Conservation (phyloP, 2,888 invertebrate genomes). For the Cryptus viduatorius region DNA sequence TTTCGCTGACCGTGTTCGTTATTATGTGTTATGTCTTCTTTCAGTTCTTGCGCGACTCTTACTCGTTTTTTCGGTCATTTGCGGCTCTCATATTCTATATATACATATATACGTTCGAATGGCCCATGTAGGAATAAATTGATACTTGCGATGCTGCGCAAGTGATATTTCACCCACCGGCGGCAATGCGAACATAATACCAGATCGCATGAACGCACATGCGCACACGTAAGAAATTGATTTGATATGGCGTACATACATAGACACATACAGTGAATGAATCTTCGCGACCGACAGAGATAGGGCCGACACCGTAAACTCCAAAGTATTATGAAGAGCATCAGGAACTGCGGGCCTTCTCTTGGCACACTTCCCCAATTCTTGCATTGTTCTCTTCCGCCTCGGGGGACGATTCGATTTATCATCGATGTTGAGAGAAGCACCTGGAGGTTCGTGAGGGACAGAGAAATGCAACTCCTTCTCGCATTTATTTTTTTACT, state of each 20-base stretch:
- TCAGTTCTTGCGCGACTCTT: neutral
- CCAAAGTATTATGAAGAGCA: constrained; percentile 44
- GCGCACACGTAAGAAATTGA: constrained; percentile 17
- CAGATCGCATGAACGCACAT: neutral
- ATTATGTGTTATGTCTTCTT: neutral
- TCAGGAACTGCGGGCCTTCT: constrained; percentile 33
- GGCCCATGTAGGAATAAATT: constrained; percentile 57
- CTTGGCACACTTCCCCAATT: constrained; percentile 81
- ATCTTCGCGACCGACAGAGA: constrained; percentile 50
- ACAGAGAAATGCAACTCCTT: constrained; percentile 38
- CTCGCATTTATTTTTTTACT: constrained; percentile 31
- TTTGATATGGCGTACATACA: constrained; percentile 33
- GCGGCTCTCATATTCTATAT: constrained; percentile 19
- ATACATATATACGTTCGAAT: constrained; percentile 36
- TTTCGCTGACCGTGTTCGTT: too few relatives aligned
- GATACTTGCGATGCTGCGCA: constrained; percentile 51
- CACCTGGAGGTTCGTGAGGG: constrained; percentile 49
- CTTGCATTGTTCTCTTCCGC: constrained; percentile 77
- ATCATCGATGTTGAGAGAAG: constrained; percentile 53
- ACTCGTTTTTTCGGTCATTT: neutral
- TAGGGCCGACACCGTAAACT: constrained; percentile 34
- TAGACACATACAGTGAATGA: constrained; percentile 35
- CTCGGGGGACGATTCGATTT: constrained; percentile 61
- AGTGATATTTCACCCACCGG: constrained; percentile 53
- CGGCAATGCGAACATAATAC: constrained; percentile 47